Evolutionary conservation across 2,888 invertebrate species (phyloP), one percentile per base, ranked within the genome.

Genomic region (Calameuta pallipes): DNA sequence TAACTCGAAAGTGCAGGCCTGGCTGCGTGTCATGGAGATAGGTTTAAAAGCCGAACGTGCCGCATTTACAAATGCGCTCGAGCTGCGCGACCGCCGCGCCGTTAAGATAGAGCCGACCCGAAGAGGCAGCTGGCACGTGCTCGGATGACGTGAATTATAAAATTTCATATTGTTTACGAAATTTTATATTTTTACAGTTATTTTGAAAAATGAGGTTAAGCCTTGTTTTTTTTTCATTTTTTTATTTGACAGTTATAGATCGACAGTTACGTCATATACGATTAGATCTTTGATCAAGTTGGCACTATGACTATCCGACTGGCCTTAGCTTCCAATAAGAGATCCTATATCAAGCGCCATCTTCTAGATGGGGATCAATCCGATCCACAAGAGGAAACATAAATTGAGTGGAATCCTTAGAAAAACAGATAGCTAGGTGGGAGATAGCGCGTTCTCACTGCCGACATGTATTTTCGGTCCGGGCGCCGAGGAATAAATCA

Each of bases 11-110:
- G 89, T 87, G 88, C 88, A 89, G 86, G 84, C 85, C 85, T 85
- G 88, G 84, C 86, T 87, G 88, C 89, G 90, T 90, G 90, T 89
- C 90, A 90, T 88, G 91, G 89, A 90, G 90, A 91, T 91, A 90
- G 89, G 89, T 91, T 91, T 90, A 90, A 91, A 90, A 91, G 90
- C 88, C 81, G 87, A 89, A 91, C 91, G 91, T 91, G 91, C 90
- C 85, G 88, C 85, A 88, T 86, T 90, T 91, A 89, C 90, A 89
- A 91, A 91, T 90, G 90, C 86, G 85, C 78, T 78, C 80, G 74
- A 74, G 33, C 73, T 76, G 75, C 78, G 75, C 75, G 75, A n/a
- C 37, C 33, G 33, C 33, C 56, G 33, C 75, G 33, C 41, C 74
- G 73, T 70, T 74, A 75, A 81, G 81, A 81, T 80, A 80, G 82